These are phyloP conservation scores for Lytechinus variegatus DNA, from an alignment of 35 echinoderm and acorn worm genomes.

Conservation along the genomic window DNA sequence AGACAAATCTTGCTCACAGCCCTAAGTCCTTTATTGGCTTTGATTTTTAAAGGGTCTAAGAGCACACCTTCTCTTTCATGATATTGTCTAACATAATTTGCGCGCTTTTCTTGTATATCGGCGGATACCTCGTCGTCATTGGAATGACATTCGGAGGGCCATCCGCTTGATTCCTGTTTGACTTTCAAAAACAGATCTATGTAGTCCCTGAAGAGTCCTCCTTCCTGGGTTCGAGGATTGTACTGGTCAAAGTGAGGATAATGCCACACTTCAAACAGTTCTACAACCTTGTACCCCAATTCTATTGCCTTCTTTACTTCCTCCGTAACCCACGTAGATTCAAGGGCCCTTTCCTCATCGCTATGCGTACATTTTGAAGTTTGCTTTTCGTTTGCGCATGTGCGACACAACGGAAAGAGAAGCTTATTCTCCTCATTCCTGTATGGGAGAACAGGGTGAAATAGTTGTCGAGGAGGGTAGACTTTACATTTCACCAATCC, in stretches of 20 bases:
- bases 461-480: constrained; percentile 39
- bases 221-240: constrained; percentile 50
- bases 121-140: background rate
- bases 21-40: constrained; percentile 66
- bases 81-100: constrained; percentile 56
- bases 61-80: constrained; percentile 64
- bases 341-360: constrained; percentile 49
- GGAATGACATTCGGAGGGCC: constrained; percentile 36
- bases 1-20: constrained; percentile 62
- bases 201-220: constrained; percentile 72
- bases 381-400: constrained; percentile 54
- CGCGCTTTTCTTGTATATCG: constrained; percentile 35
- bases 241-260: constrained; percentile 51
- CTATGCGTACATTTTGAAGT: constrained; percentile 28
- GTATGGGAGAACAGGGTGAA: constrained; percentile 59
- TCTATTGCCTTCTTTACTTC: constrained; percentile 69
- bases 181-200: constrained; percentile 69
- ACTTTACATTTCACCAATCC: constrained; percentile 68
- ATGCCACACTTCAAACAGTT: constrained; percentile 77
- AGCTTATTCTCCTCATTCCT: constrained; percentile 40
- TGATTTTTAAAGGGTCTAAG: constrained; percentile 52
- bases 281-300: constrained; percentile 50
- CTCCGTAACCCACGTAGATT: constrained; percentile 72
- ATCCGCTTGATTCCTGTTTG: constrained; percentile 67
- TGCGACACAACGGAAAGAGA: constrained; percentile 55